phyloP scores from a whole-genome alignment of 2,888 invertebrate genomes.

The Bellardia bayeri region DNA sequence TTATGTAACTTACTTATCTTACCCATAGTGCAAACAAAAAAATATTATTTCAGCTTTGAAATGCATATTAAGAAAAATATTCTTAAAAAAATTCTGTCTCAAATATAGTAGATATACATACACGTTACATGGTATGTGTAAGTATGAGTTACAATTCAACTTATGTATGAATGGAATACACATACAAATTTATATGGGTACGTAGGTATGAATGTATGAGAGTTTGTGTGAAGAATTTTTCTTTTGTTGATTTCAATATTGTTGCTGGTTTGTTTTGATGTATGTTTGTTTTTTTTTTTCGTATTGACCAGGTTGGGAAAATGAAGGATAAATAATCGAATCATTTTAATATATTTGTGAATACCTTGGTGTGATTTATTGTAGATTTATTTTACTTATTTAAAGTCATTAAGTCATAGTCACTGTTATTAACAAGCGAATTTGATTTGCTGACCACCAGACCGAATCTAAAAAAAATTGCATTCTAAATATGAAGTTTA shows the following conservation, averaged over 20 bases:
- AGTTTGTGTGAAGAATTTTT: not conserved
- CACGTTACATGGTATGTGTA: not conserved
- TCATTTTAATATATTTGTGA: not conserved
- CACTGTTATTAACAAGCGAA: too few species aligned
- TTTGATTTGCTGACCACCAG: too few species aligned
- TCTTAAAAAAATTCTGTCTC: slow-evolving; percentile 9
- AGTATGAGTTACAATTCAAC: slow-evolving; percentile 29
- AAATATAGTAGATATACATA: not conserved
- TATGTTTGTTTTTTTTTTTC: not conserved
- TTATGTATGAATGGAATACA: slow-evolving; percentile 19
- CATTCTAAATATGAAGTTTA: too few species aligned
- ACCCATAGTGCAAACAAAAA: slow-evolving; percentile 13
- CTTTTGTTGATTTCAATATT: slow-evolving; percentile 50
- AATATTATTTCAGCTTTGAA: slow-evolving; percentile 38
- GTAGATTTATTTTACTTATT: too few species aligned
- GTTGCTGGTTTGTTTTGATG: slow-evolving; percentile 7
- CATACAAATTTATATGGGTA: slow-evolving; percentile 5
- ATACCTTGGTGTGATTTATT: too few species aligned
- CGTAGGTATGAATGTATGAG: not conserved
- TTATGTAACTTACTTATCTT: not conserved
- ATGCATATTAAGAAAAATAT: slow-evolving; percentile 22
- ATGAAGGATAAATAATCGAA: not conserved
- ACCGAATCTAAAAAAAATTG: too few species aligned
- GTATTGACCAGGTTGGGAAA: not conserved
- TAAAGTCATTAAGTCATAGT: too few species aligned